Percentiles rank a stretch among this genome's conserved stretches.
Evolutionary conservation across 2,888 invertebrate genomes (phyloP).

Genomic region (Pegoplata infirma): DNA sequence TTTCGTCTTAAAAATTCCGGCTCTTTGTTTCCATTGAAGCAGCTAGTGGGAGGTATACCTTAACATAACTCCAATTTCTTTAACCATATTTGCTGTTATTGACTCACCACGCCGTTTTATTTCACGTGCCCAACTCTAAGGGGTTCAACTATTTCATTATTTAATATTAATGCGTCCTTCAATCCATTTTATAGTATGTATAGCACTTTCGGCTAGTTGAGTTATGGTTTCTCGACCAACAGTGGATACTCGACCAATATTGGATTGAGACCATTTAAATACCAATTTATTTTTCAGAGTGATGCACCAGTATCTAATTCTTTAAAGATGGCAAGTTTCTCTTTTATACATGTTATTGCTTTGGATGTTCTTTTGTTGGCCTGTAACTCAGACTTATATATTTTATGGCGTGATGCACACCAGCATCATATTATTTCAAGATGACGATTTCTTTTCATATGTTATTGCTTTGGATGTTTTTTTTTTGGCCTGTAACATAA

Average conservation of each 20-base stretch:
- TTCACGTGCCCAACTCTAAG: conserved; percentile 48
- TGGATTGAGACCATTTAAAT: conserved; percentile 38
- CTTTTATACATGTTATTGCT: conserved; percentile 27
- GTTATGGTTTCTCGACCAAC: neutral
- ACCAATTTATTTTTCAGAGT: conserved; percentile 13
- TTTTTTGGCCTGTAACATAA: no score
- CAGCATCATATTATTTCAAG: no score
- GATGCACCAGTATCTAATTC: conserved; percentile 28
- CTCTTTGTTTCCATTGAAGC: conserved; percentile 42
- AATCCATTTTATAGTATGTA: neutral
- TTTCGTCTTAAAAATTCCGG: neutral
- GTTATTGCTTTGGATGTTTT: no score
- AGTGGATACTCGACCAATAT: conserved; percentile 8
- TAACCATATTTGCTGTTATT: conserved; percentile 31
- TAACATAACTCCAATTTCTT: conserved; percentile 28
- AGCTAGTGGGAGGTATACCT: conserved; percentile 38
- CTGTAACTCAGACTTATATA: conserved; percentile 6
- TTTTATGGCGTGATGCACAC: no score
- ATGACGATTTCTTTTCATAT: no score
- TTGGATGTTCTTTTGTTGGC: conserved; percentile 5
- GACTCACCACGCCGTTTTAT: conserved; percentile 8
- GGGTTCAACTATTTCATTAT: conserved; percentile 42
- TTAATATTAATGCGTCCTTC: neutral
- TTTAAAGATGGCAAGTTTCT: conserved; percentile 34
- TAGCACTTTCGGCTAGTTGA: neutral